A percentile compares a stretch with the other conserved stretches of the same genome.
Conservation (phyloP, 1,140 invertebrate species). For the Euwallacea fornicatus region DNA sequence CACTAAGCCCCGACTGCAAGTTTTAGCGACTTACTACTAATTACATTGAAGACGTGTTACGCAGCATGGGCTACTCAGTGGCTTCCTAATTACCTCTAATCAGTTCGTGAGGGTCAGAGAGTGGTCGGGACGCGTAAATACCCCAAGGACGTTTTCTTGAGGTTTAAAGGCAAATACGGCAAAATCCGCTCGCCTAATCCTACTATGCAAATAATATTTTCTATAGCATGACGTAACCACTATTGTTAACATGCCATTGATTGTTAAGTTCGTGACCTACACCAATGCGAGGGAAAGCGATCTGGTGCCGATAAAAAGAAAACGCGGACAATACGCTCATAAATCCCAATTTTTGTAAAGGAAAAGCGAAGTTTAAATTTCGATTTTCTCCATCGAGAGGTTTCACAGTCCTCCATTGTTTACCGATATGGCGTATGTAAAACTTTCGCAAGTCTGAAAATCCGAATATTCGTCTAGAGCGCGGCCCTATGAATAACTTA, state of each 20-base stretch:
- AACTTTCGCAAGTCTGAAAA: too few relatives aligned
- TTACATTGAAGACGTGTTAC: too few relatives aligned
- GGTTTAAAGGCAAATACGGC: background rate
- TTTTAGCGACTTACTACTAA: too few relatives aligned
- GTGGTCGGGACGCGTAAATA: too few relatives aligned
- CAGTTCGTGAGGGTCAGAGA: too few relatives aligned
- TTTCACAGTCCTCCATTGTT: background rate
- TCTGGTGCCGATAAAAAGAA: conserved; percentile 35
- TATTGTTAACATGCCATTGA: conserved; percentile 54
- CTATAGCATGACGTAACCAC: conserved; percentile 51
- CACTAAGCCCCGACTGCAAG: too few relatives aligned
- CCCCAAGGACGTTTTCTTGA: too few relatives aligned
- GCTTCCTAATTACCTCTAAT: too few relatives aligned
- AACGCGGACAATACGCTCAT: conserved; percentile 40
- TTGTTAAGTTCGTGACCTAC: conserved; percentile 53
- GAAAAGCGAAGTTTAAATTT: conserved; percentile 35
- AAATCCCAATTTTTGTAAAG: conserved; percentile 33
- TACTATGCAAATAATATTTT: conserved; percentile 51
- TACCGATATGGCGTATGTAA: too few relatives aligned
- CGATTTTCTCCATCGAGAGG: background rate
- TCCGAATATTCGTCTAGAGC: too few relatives aligned
- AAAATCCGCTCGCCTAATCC: conserved; percentile 9
- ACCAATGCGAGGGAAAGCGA: conserved; percentile 46
- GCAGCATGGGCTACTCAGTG: too few relatives aligned
- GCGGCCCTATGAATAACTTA: conserved; percentile 30